phyloP scores from a whole-genome alignment of 2,888 invertebrate genomes.

The Pristionchus mayeri region DNA sequence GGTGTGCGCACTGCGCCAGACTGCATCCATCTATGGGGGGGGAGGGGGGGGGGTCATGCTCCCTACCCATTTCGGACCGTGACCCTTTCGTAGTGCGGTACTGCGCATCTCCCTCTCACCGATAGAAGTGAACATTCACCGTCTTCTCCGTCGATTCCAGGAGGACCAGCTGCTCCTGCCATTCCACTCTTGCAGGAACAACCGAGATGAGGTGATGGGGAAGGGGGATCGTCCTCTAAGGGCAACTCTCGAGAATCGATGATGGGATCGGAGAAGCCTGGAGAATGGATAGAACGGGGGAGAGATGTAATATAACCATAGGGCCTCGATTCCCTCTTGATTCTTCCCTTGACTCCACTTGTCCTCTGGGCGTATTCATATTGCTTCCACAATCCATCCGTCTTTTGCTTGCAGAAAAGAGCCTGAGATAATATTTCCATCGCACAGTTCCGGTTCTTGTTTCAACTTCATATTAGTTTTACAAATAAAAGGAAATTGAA shows the following conservation, averaged over 20 bases:
- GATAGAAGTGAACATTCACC: slow-evolving; percentile 59
- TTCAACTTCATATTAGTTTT: no score
- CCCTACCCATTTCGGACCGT: no score
- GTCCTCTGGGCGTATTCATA: slow-evolving; percentile 58
- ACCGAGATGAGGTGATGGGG: slow-evolving; percentile 34
- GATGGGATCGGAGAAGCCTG: slow-evolving; percentile 36
- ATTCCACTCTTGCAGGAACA: slow-evolving; percentile 36
- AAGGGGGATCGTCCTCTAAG: background rate
- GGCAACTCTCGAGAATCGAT: slow-evolving; percentile 28
- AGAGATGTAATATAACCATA: background rate
- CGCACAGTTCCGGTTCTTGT: no score
- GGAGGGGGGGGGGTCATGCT: background rate
- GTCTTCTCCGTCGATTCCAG: slow-evolving; percentile 68
- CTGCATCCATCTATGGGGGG: no score
- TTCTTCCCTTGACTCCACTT: slow-evolving; percentile 33
- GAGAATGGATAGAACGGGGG: background rate
- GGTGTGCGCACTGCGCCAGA: no score
- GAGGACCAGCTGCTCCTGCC: slow-evolving; percentile 67
- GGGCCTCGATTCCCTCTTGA: slow-evolving; percentile 29
- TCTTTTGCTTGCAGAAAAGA: slow-evolving; percentile 58
- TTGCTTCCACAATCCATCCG: slow-evolving; percentile 51
- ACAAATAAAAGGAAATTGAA: background rate
- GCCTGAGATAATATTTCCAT: slow-evolving; percentile 37
- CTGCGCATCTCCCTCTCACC: no score
- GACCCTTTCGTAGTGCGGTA: no score